These are phyloP conservation scores for Tylochromis polylepis DNA, from an alignment of 2,113 vertebrate species.

Conservation along the genomic window DNA sequence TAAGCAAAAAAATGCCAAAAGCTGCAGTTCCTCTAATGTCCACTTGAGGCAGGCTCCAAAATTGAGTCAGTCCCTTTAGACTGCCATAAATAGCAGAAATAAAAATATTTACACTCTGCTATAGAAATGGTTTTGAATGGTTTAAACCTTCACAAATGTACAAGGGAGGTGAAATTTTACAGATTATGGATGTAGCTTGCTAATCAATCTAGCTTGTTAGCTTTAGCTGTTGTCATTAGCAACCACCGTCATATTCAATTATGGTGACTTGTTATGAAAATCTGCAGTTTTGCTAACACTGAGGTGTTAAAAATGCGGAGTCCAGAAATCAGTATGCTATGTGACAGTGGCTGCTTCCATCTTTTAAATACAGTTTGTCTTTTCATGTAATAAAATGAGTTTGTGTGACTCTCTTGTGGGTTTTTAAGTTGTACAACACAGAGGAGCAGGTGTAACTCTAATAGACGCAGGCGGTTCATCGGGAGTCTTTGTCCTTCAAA, in stretches of 20 bases:
- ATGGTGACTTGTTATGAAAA: too few relatives aligned
- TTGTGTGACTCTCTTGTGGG: fast-evolving
- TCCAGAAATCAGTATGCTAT: neutral
- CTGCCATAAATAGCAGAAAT: too few relatives aligned
- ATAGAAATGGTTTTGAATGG: too few relatives aligned
- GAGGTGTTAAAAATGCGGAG: too few relatives aligned
- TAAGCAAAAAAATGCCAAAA: neutral
- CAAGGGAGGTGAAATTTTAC: too few relatives aligned
- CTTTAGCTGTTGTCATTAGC: neutral
- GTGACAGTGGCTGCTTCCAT: neutral
- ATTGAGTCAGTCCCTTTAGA: fast-evolving
- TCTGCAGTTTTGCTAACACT: too few relatives aligned
- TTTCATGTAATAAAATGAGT: neutral
- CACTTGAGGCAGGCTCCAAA: neutral
- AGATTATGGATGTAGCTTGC: too few relatives aligned
- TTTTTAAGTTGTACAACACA: neutral
- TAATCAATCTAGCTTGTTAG: neutral
- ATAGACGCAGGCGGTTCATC: fast-evolving
- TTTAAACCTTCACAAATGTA: too few relatives aligned
- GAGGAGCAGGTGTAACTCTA: neutral
- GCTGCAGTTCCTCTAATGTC: neutral
- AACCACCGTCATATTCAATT: too few relatives aligned
- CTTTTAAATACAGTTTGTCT: neutral
- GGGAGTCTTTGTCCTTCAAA: neutral
- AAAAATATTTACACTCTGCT: too few relatives aligned